Evolutionary conservation across 2,888 invertebrate species (phyloP).

Genomic region (Argynnis bischoffii): DNA sequence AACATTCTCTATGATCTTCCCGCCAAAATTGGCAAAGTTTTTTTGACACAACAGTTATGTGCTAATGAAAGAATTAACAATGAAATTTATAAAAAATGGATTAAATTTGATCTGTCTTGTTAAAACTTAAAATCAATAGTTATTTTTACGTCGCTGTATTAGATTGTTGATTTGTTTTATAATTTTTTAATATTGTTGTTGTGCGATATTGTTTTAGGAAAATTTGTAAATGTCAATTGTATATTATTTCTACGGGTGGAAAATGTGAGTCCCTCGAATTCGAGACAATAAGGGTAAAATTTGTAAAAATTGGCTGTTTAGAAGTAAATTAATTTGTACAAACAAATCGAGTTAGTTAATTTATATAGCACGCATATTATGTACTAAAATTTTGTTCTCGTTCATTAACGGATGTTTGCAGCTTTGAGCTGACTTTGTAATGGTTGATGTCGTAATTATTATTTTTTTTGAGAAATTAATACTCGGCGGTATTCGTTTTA

Average conservation of each 20-base stretch:
- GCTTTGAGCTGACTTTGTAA: background rate
- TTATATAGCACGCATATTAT: too few species aligned
- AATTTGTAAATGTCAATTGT: slow-evolving; percentile 29
- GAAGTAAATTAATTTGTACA: slow-evolving; percentile 21
- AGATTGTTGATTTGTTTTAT: slow-evolving; percentile 29
- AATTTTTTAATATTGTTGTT: slow-evolving; percentile 19
- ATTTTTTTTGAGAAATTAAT: slow-evolving; percentile 1
- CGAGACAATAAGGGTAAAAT: slow-evolving; percentile 28
- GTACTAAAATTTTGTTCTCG: too few species aligned
- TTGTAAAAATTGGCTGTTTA: slow-evolving; percentile 28
- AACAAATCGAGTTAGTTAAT: background rate
- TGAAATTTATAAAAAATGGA: background rate
- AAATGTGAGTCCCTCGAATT: background rate
- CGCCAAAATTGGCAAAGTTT: background rate
- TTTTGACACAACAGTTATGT: too few species aligned
- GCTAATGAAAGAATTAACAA: too few species aligned
- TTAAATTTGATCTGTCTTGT: slow-evolving; percentile 19
- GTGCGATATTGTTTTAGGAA: slow-evolving; percentile 27
- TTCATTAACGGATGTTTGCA: background rate
- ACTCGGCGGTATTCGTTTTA: slow-evolving; percentile 12
- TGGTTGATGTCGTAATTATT: background rate
- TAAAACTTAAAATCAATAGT: slow-evolving; percentile 11
- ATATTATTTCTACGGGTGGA: slow-evolving; percentile 9
- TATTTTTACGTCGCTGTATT: slow-evolving; percentile 13
- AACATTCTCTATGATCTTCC: background rate